Base-by-base conservation (phyloP, 2,797 vertebrate species). In the Lithobates pipiens region DNA sequence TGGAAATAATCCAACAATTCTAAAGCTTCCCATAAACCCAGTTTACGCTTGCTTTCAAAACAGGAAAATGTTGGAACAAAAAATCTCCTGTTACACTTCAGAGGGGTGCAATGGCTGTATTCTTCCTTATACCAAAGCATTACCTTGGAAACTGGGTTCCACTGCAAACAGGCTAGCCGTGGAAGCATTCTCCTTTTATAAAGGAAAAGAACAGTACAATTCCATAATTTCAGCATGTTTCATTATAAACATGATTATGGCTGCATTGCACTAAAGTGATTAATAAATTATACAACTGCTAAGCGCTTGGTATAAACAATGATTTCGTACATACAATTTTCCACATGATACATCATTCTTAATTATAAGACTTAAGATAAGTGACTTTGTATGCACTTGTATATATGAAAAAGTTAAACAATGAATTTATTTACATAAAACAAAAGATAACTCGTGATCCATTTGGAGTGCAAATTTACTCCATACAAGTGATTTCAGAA, bases 241-340 rank as follows among this genome's bases (percentile, higher is more conserved):
- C 77, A 85, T 82, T 85, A 54, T 18, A 77, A 88, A 85, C 85
- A 87, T 82, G 80, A 76, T 87, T 85, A 86, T 87, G 86, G 86
- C 75, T 85, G 83, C 84, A 87, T 88, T 87, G 83, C 85, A 86
- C 86, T 82, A 88, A 85, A 83, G 80, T 82, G 85, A 87, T 79
- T 85, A 70, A 87, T 88, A 88, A 88, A 85, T 87, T 87, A 87
- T 85, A 88, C 77, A 88, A 39, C 82, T 77, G 83, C 86, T 79
- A 88, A 88, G 79, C 76, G 80, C 82, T 82, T 80, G 81, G 79
- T 88, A 85, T 85, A 78, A 83, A 85, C 76, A 78, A 79, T 73
- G 69, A 78, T 83, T 69, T 73, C 67, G 63, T 80, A 88, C 70
- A 72, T 80, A 83, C 68, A 88, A 70, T 80, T 68, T 82, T 77